These are phyloP conservation scores for Cirrhinus mrigala DNA, from an alignment of 2,797 vertebrate genomes.

Conservation along the genomic window DNA sequence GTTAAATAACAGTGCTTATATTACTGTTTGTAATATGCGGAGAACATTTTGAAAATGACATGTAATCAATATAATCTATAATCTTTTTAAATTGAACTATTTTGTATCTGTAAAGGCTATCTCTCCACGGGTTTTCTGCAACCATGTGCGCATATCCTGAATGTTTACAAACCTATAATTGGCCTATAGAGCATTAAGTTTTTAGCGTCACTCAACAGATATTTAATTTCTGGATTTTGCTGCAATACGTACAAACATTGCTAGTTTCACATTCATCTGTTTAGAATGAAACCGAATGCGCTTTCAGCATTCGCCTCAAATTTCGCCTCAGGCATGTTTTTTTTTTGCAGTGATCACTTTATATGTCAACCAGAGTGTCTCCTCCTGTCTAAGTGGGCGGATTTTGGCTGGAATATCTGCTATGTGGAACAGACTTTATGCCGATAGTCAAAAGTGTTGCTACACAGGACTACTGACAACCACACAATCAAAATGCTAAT, in stretches of 20 bases:
- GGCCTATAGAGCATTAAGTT: not conserved
- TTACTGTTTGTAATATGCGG: no score
- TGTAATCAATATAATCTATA: no score
- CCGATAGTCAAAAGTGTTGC: not conserved
- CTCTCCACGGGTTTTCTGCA: no score
- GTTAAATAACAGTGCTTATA: no score
- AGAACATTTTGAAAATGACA: no score
- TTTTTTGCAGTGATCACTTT: not conserved
- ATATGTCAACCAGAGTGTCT: not conserved
- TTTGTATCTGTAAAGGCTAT: no score
- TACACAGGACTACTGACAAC: not conserved
- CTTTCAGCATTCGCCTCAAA: not conserved
- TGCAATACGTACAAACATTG: not conserved
- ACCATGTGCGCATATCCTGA: no score
- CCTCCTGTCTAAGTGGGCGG: not conserved
- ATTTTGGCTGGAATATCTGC: not conserved
- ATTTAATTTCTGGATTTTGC: not conserved
- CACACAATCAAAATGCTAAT: not conserved
- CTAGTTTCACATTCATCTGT: not conserved
- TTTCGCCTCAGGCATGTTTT: not conserved
- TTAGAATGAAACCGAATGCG: not conserved
- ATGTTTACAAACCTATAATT: no score
- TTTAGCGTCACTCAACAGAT: not conserved
- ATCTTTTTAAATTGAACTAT: no score
- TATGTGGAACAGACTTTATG: constrained; percentile 3